Evolutionary conservation across 2,888 invertebrate species (phyloP), one percentile per base, ranked within the genome.

Genomic region (Latrodectus elegans): DNA sequence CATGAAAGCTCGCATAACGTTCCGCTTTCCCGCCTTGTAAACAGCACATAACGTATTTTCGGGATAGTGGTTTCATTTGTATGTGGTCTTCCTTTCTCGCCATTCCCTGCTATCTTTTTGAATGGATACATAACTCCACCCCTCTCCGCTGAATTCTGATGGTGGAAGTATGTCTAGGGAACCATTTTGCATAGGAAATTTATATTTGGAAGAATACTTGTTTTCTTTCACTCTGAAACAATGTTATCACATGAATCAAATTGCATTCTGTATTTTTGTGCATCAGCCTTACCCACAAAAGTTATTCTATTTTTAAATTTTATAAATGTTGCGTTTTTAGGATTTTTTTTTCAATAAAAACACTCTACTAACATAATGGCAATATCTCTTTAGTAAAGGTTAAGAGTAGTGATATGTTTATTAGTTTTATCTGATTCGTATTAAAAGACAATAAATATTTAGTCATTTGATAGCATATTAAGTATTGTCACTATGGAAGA

Each of bases 11-110:
- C 60, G 68, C 77, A 60, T 71, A 72, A 81, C 65, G 17, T 68
- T 68, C 67, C 22, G 22, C 17, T 9, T 11, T 70, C n/a, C n/a
- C 67, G 67, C 64, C n/a, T 74, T 74, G 26, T 65, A 65, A 53
- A 49, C 15, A 81, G 73, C 81, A 67, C 81, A 74, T 81, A 81
- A 64, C 80, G 80, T 60, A 53, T 71, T 78, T 80, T 71, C n/a
- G 67, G 52, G 60, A 60, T 60, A 60, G 11, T 60, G 60, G 60
- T 60, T 60, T 11, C 12, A 60, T 60, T 60, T 60, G 60, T 11
- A 38, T 38, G 60, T 60, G 60, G 12, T 60, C 60, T 15, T 60
- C 60, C n/a, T n/a, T 60, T 60, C 38, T 38, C 38, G 6, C 38
- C 38, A 38, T 38, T 38, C 6, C 1, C 38, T 60, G 6, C 15